Conservation (phyloP, 2,113 vertebrate species). For the Alligator mississippiensis region DNA sequence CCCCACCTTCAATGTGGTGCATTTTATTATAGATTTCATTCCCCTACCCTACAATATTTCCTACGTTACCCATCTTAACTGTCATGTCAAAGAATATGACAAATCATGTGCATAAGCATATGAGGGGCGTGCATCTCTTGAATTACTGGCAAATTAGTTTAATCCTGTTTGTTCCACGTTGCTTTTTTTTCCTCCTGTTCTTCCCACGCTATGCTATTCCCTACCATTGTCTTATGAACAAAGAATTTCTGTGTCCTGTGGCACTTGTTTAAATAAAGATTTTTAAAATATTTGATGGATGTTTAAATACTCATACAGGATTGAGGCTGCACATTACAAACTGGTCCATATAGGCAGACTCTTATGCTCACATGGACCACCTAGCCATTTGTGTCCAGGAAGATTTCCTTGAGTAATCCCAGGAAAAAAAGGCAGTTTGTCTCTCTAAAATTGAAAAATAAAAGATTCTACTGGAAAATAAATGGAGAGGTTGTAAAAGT, state of each 20-base stretch:
- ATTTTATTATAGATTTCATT: background rate
- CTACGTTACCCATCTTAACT: background rate
- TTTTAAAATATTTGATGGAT: background rate
- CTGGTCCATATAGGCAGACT: background rate
- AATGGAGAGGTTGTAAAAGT: background rate
- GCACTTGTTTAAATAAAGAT: too few species aligned
- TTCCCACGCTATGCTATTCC: background rate
- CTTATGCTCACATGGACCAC: background rate
- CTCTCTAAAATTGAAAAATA: background rate
- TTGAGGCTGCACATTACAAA: background rate
- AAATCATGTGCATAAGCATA: background rate
- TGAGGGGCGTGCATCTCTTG: background rate
- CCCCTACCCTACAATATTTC: background rate
- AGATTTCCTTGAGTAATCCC: too few species aligned
- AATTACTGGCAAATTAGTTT: background rate
- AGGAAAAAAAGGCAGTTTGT: background rate
- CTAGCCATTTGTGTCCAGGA: too few species aligned
- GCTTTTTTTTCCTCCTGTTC: background rate
- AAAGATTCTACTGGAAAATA: background rate
- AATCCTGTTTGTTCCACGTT: background rate
- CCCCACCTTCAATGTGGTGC: background rate
- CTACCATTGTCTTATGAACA: background rate
- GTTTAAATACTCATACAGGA: background rate
- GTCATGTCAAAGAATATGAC: background rate
- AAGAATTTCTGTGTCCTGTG: background rate